phyloP scores from a whole-genome alignment of 2,113 vertebrate species.

The Megalops atlanticus region DNA sequence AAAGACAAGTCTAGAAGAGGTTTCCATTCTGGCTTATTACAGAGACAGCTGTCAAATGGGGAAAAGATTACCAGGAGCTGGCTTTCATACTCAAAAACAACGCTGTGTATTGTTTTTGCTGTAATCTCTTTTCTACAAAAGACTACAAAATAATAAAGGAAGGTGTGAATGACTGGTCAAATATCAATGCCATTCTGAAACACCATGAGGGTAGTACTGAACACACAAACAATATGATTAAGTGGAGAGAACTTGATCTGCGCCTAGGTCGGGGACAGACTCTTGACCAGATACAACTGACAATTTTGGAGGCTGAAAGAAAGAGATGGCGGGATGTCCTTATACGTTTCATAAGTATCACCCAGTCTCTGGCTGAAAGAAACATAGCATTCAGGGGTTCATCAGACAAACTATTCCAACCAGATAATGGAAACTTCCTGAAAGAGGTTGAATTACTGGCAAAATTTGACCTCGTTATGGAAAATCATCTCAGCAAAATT shows the following conservation, averaged over 20 bases:
- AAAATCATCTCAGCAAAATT: slow-evolving; percentile 29
- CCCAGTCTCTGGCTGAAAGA: slow-evolving; percentile 32
- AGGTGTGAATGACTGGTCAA: slow-evolving; percentile 25
- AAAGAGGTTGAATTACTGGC: slow-evolving; percentile 35
- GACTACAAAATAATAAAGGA: slow-evolving; percentile 33
- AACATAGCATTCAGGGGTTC: slow-evolving; percentile 36
- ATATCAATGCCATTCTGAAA: slow-evolving; percentile 31
- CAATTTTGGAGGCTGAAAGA: slow-evolving; percentile 32
- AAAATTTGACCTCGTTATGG: slow-evolving; percentile 34
- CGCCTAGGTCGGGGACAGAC: slow-evolving; percentile 8
- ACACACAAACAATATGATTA: slow-evolving; percentile 31
- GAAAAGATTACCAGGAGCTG: slow-evolving; percentile 23
- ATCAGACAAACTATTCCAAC: slow-evolving; percentile 29
- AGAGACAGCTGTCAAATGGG: slow-evolving; percentile 32
- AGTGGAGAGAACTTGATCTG: slow-evolving; percentile 23
- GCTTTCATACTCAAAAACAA: slow-evolving; percentile 29
- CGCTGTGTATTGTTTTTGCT: slow-evolving; percentile 26
- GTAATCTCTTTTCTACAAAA: slow-evolving; percentile 29
- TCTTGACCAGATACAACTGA: slow-evolving; percentile 21
- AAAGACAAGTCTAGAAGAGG: slow-evolving; percentile 30
- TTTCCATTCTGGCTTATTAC: slow-evolving; percentile 30
- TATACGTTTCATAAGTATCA: slow-evolving; percentile 30
- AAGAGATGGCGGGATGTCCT: slow-evolving; percentile 29
- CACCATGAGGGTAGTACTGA: slow-evolving; percentile 21
- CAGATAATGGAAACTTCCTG: slow-evolving; percentile 34